phyloP scores from a whole-genome alignment of 1,140 invertebrate species.

The Fopius arisanus region DNA sequence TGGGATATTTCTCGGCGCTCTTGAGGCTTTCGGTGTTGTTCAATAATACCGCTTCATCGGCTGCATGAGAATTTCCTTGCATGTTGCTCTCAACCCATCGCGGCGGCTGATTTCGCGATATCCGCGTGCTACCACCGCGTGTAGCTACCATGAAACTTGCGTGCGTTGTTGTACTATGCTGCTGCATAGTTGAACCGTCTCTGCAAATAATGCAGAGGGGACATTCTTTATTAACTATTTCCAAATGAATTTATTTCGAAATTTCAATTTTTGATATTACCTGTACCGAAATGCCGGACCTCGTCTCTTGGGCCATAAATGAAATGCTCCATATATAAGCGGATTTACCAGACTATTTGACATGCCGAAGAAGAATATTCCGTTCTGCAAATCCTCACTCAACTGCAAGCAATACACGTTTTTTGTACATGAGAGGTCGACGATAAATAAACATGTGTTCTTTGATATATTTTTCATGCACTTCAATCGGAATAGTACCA shows the following conservation, averaged over 20 bases:
- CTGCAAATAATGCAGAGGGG: constrained; percentile 33
- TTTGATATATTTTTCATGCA: background rate
- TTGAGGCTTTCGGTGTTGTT: background rate
- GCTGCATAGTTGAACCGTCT: constrained; percentile 34
- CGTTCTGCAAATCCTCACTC: constrained; percentile 70
- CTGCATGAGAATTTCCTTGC: background rate
- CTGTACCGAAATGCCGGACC: constrained; percentile 31
- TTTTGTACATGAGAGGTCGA: background rate
- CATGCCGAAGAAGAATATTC: constrained; percentile 84
- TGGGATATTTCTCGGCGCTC: constrained; percentile 16
- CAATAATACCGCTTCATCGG: constrained; percentile 25
- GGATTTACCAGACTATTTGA: constrained; percentile 88
- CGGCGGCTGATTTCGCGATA: constrained; percentile 8
- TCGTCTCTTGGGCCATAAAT: constrained; percentile 71
- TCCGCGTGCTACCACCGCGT: constrained; percentile 21
- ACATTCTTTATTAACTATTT: constrained; percentile 3
- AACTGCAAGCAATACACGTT: constrained; percentile 21
- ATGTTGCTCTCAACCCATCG: constrained; percentile 13
- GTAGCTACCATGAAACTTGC: constrained; percentile 25
- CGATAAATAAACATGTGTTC: background rate
- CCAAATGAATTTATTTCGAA: too few species aligned
- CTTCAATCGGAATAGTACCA: background rate
- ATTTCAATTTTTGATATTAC: constrained; percentile 18
- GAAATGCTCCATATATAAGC: constrained; percentile 87
- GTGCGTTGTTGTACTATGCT: constrained; percentile 33